phyloP scores from a whole-genome alignment of 2,888 invertebrate genomes.

The Ferrisia virgata region DNA sequence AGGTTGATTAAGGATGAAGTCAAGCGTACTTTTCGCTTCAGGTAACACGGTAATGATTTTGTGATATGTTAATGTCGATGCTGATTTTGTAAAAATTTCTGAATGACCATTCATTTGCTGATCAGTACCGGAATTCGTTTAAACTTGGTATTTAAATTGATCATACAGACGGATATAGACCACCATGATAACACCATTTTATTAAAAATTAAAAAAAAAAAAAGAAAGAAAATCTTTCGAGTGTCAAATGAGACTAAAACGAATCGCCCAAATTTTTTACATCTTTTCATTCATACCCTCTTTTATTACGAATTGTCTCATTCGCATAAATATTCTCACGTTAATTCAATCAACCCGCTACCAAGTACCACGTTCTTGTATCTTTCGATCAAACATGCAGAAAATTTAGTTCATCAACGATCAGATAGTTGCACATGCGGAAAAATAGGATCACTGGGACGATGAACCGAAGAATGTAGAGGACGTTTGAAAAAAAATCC shows the following conservation, averaged over 20 bases:
- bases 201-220: no score
- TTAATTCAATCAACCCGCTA: background rate
- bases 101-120: no score
- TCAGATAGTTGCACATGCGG: conserved; percentile 6
- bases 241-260: background rate
- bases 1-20: no score
- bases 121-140: no score
- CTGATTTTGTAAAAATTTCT: no score
- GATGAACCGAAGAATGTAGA: conserved; percentile 8
- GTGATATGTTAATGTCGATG: no score
- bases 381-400: background rate
- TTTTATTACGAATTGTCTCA: background rate
- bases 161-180: no score
- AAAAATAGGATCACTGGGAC: conserved; percentile 28
- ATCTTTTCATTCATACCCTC: background rate
- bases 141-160: no score
- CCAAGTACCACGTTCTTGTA: background rate
- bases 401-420: background rate
- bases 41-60: no score
- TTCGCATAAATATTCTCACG: background rate
- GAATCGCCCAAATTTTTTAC: background rate
- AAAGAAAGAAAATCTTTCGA: background rate
- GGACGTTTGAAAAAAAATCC: background rate
- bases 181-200: no score
- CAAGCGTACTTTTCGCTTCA: no score